Percentiles rank a stretch among this genome's conserved stretches.
Evolutionary conservation across 2,888 invertebrate species (phyloP).

Genomic region (Junonia oenone): DNA sequence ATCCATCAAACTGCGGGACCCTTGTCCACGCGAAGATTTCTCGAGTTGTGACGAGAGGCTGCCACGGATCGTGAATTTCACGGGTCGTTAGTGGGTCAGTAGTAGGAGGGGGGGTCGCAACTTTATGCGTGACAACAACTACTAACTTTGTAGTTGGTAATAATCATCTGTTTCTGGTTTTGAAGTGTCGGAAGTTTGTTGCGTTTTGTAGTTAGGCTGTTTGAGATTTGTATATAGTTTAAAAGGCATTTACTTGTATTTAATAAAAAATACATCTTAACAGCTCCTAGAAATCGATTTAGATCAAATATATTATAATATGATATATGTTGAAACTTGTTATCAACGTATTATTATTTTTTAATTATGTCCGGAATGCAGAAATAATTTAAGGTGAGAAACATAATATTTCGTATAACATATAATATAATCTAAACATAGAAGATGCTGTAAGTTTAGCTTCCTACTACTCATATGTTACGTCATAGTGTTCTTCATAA

Average conservation of each 20-base stretch:
- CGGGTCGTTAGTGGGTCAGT: conserved; percentile 4
- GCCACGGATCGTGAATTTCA: conserved; percentile 4
- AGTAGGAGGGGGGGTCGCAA: neutral
- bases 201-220: too few species aligned
- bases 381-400: too few species aligned
- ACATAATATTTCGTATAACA: neutral
- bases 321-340: neutral
- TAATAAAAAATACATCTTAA: neutral
- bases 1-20: conserved; percentile 3
- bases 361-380: too few species aligned
- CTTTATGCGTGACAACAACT: neutral
- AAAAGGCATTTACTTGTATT: too few species aligned
- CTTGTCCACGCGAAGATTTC: too few species aligned
- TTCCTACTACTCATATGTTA: too few species aligned
- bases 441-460: too few species aligned
- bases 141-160: neutral
- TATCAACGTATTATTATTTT: neutral
- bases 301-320: neutral
- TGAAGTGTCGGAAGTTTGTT: neutral
- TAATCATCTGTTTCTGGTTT: neutral
- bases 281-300: neutral
- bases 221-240: too few species aligned
- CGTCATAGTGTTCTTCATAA: neutral
- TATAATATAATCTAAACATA: neutral
- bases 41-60: conserved; percentile 1